Evolutionary conservation across 2,113 vertebrate species (phyloP), one percentile per base, ranked within the genome.

Genomic region (Malurus alboscapulatus): DNA sequence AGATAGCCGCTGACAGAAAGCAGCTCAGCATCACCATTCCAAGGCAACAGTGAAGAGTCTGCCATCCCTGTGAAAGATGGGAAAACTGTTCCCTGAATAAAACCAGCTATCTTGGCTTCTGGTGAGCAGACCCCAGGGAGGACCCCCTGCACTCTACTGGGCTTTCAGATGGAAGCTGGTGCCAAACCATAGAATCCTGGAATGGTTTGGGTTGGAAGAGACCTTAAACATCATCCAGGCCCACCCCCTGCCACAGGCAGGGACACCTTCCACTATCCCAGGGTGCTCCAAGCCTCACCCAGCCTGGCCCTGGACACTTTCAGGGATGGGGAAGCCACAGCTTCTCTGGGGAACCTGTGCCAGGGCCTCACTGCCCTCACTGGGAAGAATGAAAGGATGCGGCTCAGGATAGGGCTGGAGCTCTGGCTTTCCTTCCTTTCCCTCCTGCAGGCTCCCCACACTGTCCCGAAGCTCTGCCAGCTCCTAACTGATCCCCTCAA

Each of bases 71-170:
- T 4, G 30, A 29, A 29, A 30, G 12, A 9, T 3, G 12, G 17
- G n/a, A 4, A 14, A 45, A 32, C 2, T 5, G 7, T 13, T 42
- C 72, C 16, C 67, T 40, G 14, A 55, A 27, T 20, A 44, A 24
- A 47, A 42, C 10, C 16, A 47, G 25, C 55, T 34, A 17, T 67
- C 21, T 40, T 6, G 11, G 45, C 18, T 51, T 9, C 22, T 22
- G 21, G 27, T 26, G 29, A 76, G 34, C 30, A 67, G 42, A 29
- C 6, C 9, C 45, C n/a, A n/a, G 14, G 30, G 2, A 19, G 1
- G 34, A 3, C 2, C 15, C 29, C 40, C 26, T 0, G 1, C 2
- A 2, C 15, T 22, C 3, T 0, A 14, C 3, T 4, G 29, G 26
- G 36, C 15, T 78, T n/a, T 19, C 47, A 51, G 17, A 10, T 7